Evolutionary conservation across 1,140 invertebrate genomes (phyloP), one percentile per base, ranked within the genome.

Genomic region (Sarcophaga peregrina): DNA sequence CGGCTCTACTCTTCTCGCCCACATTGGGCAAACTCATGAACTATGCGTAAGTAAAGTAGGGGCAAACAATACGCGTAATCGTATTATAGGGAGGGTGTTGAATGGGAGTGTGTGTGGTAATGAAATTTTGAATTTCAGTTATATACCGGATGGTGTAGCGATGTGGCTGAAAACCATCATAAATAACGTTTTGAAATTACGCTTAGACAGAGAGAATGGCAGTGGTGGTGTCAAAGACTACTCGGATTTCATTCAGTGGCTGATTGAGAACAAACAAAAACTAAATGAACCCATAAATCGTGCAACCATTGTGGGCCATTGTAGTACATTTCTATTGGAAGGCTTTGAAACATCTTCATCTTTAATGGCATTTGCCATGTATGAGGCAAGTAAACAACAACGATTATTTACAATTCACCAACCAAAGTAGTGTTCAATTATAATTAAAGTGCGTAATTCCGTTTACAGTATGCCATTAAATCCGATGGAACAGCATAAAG

Each of bases 401-500:
- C 11, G 15, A n/a, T n/a, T n/a, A n/a, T n/a, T n/a, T n/a, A 82
- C 10, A n/a, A n/a, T n/a, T n/a, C 62, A 0, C 7, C 10, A 17
- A 10, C 1, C n/a, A 17, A 68, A 68, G 17, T n/a, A 52, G 50
- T 50, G 1, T 68, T 68, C n/a, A 20, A 5, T 25, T 6, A 25
- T 20, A 10, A 52, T 52, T 52, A 37, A 54, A 25, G 20, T 50
- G 25, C 54, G 17, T 17, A 82, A 74, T 78, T 13, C n/a, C 68
- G 76, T 68, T 92, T 92, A 45, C 50, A 85, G 52, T 85, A 95
- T 45, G 93, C 93, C 0, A 83, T 84, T n/a, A 13, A 87, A 94
- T 86, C 91, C 90, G 10, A 87, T 92, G 3, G 84, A 92, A 25
- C 94, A 95, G 83, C 85, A 91, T 5, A 91, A 88, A 83, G 47